A percentile compares a stretch with the other conserved stretches of the same genome.
Evolutionary conservation across 1,140 invertebrate species (phyloP).

Genomic region (Diorhabda elongata): DNA sequence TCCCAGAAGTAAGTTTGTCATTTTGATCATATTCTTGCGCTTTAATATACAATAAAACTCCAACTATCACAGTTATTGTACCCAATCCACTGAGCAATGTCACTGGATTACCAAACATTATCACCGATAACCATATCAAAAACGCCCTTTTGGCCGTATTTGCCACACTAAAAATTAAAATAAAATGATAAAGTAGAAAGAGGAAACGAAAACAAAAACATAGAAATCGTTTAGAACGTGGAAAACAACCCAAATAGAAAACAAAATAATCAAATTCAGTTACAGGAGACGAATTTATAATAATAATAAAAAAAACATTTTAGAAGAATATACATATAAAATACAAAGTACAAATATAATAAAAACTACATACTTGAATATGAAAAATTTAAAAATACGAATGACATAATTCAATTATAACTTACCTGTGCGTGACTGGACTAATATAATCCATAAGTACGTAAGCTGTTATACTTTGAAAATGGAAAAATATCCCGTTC

Average conservation of each 20-base stretch:
- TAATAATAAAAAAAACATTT: no score
- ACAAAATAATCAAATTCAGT: no score
- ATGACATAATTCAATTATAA: neutral
- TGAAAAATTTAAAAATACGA: neutral
- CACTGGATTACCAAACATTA: conserved; percentile 76
- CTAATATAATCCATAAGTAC: conserved; percentile 83
- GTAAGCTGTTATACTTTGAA: conserved; percentile 83
- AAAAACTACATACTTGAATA: neutral
- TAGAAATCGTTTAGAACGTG: no score
- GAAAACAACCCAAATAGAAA: no score
- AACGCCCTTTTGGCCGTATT: conserved; percentile 82
- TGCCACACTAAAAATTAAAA: conserved; percentile 61
- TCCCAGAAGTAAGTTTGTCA: conserved; percentile 36
- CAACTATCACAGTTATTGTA: conserved; percentile 69
- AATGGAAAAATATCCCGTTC: conserved; percentile 82
- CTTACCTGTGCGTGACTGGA: conserved; percentile 81
- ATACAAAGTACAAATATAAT: no score
- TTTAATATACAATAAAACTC: conserved; percentile 76
- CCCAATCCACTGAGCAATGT: conserved; percentile 74
- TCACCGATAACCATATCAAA: conserved; percentile 77
- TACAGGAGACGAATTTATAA: no score
- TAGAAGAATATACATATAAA: no score
- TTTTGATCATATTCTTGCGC: conserved; percentile 56
- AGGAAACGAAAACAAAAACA: no score
- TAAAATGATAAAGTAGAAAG: no score